Evolutionary conservation across 2,888 invertebrate genomes (phyloP).

Genomic region (Plebejus argus): DNA sequence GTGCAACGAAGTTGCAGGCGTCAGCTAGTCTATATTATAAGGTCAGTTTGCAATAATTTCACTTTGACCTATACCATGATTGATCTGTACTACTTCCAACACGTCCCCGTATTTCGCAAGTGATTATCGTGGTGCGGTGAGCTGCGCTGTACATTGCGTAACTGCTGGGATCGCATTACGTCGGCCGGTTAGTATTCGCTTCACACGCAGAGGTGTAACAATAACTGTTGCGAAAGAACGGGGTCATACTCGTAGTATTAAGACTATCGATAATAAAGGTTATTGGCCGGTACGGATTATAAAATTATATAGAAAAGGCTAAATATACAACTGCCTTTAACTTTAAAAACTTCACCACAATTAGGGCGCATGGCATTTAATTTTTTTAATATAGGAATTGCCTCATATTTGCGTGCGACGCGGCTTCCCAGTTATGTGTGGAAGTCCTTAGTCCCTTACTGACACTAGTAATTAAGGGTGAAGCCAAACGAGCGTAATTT

Average conservation of each 20-base stretch:
- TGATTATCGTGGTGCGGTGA: not conserved
- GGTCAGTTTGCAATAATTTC: not conserved
- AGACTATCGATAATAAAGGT: not conserved
- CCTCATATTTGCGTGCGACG: no score
- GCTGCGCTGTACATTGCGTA: not conserved
- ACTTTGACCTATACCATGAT: slow-evolving; percentile 6
- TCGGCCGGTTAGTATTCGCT: slow-evolving; percentile 26
- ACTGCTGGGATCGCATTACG: slow-evolving; percentile 10
- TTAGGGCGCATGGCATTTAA: no score
- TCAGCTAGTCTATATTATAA: not conserved
- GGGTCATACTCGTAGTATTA: not conserved
- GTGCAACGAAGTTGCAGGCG: no score
- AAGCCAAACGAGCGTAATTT: no score
- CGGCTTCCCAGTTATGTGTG: no score
- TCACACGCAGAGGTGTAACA: slow-evolving; percentile 31
- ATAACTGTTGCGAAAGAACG: slow-evolving; percentile 16
- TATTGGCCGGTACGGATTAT: not conserved
- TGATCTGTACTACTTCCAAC: slow-evolving; percentile 5
- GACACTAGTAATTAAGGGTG: no score
- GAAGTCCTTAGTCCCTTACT: no score
- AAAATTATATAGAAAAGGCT: no score
- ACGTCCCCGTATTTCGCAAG: not conserved
- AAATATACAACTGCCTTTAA: no score
- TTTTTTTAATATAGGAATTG: no score
- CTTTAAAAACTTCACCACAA: no score